Evolutionary conservation across 2,113 vertebrate genomes (phyloP).

Genomic region (Pterocles burchelli): DNA sequence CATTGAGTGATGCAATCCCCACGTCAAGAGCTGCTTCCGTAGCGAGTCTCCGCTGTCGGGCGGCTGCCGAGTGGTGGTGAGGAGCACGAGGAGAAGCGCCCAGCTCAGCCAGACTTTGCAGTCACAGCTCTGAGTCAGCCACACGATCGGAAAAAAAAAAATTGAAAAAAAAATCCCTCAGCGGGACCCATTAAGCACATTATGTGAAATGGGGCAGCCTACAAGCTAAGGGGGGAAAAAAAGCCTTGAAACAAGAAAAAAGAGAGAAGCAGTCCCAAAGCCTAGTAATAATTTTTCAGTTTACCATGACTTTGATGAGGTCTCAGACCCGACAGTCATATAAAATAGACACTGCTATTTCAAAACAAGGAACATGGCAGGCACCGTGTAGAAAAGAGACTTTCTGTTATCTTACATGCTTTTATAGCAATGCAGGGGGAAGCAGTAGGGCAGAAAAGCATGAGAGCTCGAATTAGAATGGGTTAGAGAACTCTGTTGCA

Average conservation of each 20-base stretch:
- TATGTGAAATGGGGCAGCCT: constrained; percentile 48
- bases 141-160: neutral
- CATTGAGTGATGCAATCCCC: constrained; percentile 70
- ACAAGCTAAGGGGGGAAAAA: constrained; percentile 18
- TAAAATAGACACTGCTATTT: constrained; percentile 72
- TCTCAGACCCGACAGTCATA: constrained; percentile 74
- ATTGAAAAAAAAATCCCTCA: neutral
- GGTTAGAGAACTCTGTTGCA: constrained; percentile 74
- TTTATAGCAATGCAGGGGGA: constrained; percentile 80
- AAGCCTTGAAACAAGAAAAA: constrained; percentile 20
- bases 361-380: constrained; percentile 76
- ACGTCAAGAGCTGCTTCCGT: constrained; percentile 58
- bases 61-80: constrained; percentile 50
- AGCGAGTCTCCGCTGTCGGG: constrained; percentile 34
- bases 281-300: constrained; percentile 68
- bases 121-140: constrained; percentile 64
- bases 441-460: constrained; percentile 78
- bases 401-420: constrained; percentile 77
- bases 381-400: constrained; percentile 71
- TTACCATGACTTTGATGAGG: constrained; percentile 79
- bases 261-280: constrained; percentile 48
- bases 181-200: constrained; percentile 42
- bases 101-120: constrained; percentile 60
- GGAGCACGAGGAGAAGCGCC: constrained; percentile 53
- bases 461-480: constrained; percentile 74